Conservation (phyloP, 64 coral and sea anemone species). For the Acropora yongei region DNA sequence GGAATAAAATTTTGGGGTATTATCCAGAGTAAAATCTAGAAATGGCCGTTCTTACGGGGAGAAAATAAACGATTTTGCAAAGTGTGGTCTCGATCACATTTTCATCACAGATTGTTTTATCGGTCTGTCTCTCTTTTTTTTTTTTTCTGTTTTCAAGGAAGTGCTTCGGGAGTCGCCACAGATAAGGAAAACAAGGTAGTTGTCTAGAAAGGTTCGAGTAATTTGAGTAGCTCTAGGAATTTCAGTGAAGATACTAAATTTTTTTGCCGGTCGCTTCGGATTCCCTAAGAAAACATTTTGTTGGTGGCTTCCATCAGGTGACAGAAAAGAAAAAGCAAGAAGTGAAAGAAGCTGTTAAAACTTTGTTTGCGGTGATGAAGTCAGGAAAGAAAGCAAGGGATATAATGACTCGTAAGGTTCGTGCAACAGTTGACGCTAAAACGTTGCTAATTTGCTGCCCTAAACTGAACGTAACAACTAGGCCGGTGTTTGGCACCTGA, state of each 20-base stretch:
- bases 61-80: no score
- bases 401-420: conserved; percentile 54
- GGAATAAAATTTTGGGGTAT: no score
- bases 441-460: no score
- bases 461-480: no score
- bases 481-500: no score
- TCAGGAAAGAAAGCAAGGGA: conserved; percentile 41
- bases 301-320: not conserved
- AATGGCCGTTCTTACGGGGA: no score
- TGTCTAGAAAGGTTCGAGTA: not conserved
- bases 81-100: no score
- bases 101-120: no score
- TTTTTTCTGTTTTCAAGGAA: conserved; percentile 37
- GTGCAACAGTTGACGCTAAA: not conserved
- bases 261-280: not conserved
- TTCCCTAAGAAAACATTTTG: not conserved
- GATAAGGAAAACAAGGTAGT: conserved; percentile 50
- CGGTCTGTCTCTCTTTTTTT: not conserved
- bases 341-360: conserved; percentile 58
- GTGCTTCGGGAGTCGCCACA: conserved; percentile 69
- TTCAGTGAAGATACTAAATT: not conserved
- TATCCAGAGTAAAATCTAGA: no score
- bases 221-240: not conserved
- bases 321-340: conserved; percentile 56
- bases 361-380: conserved; percentile 65